phyloP scores from a whole-genome alignment of 2,888 invertebrate genomes.

The Nasonovia ribisnigri region DNA sequence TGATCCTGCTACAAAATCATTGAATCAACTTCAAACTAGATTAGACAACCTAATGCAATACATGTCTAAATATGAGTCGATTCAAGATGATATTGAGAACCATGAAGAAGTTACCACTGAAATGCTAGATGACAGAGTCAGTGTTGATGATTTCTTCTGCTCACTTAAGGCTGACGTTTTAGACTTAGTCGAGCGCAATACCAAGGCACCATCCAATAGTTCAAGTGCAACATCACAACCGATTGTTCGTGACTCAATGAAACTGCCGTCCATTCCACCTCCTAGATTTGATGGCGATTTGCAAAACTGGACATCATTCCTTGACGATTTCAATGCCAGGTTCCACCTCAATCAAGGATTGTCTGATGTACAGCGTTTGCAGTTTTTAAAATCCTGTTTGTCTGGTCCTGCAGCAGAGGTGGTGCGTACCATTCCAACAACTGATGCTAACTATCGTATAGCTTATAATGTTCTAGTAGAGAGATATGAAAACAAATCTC shows the following conservation, averaged over 20 bases:
- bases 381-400: neutral
- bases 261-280: neutral
- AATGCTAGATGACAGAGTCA: neutral
- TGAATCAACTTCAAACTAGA: neutral
- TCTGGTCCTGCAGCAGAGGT: neutral
- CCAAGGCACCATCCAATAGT: neutral
- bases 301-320: neutral
- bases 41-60: neutral
- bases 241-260: neutral
- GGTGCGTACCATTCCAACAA: neutral
- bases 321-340: neutral
- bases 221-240: neutral
- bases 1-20: neutral
- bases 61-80: neutral
- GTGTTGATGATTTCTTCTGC: neutral
- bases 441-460: neutral
- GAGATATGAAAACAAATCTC: neutral
- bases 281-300: neutral
- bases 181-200: neutral
- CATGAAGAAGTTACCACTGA: neutral
- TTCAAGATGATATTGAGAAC: neutral
- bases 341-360: slow-evolving; percentile 26
- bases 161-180: neutral
- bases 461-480: neutral
- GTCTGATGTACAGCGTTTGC: neutral